Evolutionary conservation across 2,797 vertebrate species (phyloP), one percentile per base, ranked within the genome.

Genomic region (Rhyacichthys aspro): DNA sequence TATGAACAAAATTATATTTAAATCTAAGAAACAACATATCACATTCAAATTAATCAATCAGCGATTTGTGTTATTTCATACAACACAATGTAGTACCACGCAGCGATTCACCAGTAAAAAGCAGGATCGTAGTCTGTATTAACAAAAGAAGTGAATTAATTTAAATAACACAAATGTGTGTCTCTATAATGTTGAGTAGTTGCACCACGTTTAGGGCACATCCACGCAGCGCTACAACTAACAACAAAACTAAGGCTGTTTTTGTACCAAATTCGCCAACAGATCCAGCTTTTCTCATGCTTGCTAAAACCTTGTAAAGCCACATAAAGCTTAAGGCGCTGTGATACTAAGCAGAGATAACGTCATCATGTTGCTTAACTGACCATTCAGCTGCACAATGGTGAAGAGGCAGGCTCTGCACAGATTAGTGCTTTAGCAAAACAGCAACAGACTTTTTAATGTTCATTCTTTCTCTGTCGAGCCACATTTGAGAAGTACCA

Each of bases 321-420:
- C 79, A 85, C 76, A 61, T 63, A 43, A 62, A 72, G 77, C 83
- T 83, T 63, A 67, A 45, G 55, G 61, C 65, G 48, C 67, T 70
- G 76, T 53, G 82, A 84, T 83, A 71, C 71, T 80, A 75, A 84
- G 65, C 73, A 75, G 74, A 83, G 85, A 84, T 86, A 83, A 88
- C 80, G 80, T 88, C 84, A 87, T 85, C 62, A 54, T 75, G 63
- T 73, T 84, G 75, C 79, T 80, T 74, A 78, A 70, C 82, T 79
- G 81, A 86, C 82, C 81, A 49, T 77, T 82, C 65, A 70, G 64
- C 76, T 59, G 70, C 50, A 55, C 43, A 55, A 14, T 41, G 72
- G 60, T 38, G 67, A 72, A 67, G 72, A 83, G 66, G 67, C 72
- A 50, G 70, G 74, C 72, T 50, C 63, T 67, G 65, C 66, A 53